These are phyloP conservation scores for Phataginus tetradactyla DNA, from an alignment of 2,797 vertebrate genomes.

Conservation along the genomic window DNA sequence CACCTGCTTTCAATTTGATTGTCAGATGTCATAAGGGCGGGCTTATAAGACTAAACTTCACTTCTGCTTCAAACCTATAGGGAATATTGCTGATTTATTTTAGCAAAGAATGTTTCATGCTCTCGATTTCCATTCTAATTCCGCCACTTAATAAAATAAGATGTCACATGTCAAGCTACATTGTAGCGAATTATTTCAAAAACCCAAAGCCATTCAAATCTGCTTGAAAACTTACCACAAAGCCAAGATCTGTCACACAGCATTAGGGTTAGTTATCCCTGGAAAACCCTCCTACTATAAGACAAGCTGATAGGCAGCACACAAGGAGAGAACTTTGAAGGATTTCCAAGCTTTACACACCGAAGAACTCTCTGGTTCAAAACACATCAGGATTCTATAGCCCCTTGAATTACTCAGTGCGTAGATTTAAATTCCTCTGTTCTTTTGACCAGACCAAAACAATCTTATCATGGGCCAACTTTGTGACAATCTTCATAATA, in stretches of 20 bases:
- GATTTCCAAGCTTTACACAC: neutral
- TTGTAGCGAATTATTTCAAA: constrained; percentile 75
- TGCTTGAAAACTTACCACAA: constrained; percentile 45
- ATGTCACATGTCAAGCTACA: constrained; percentile 58
- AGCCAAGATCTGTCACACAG: constrained; percentile 66
- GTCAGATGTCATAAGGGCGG: constrained; percentile 68
- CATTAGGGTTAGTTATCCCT: neutral
- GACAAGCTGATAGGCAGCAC: constrained; percentile 44
- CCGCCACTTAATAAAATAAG: constrained; percentile 68
- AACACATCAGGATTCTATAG: neutral
- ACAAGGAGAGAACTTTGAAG: constrained; percentile 35
- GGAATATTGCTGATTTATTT: constrained; percentile 72
- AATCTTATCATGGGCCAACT: constrained; percentile 16
- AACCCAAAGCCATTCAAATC: constrained; percentile 69
- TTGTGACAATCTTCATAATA: constrained; percentile 41
- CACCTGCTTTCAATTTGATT: constrained; percentile 76
- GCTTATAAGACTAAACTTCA: constrained; percentile 48
- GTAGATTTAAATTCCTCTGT: constrained; percentile 47
- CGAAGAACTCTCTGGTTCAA: constrained; percentile 26
- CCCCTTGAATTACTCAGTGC: neutral
- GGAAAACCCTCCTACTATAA: constrained; percentile 22
- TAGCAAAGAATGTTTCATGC: constrained; percentile 53
- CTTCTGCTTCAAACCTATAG: constrained; percentile 46
- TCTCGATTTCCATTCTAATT: constrained; percentile 68
- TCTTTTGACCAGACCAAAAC: constrained; percentile 57